Conservation (phyloP, 2,113 vertebrate genomes). For the Turnix velox region DNA sequence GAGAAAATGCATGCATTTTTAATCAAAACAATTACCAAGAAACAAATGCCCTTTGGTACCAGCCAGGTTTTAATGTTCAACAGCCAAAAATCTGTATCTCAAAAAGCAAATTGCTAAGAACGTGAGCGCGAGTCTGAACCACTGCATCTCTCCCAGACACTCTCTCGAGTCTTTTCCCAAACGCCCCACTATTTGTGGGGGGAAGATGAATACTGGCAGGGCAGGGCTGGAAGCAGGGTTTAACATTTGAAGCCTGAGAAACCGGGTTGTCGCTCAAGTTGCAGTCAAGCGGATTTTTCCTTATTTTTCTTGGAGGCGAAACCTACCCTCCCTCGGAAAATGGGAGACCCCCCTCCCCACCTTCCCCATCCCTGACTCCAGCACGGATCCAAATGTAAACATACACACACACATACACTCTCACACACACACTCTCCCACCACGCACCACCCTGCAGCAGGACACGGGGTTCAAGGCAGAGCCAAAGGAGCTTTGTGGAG, state of each 20-base stretch:
- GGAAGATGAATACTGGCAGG: not conserved
- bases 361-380: not conserved
- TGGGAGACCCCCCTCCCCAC: not conserved
- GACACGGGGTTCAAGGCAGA: not conserved
- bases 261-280: slow-evolving; percentile 13
- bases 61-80: not conserved
- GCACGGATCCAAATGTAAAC: slow-evolving; percentile 51
- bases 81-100: not conserved
- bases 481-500: not conserved
- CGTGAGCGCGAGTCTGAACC: not conserved
- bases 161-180: not conserved
- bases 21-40: not conserved
- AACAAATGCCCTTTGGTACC: not conserved
- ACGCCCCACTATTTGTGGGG: not conserved
- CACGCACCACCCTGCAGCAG: slow-evolving; percentile 30
- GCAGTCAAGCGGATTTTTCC: not conserved
- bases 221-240: not conserved
- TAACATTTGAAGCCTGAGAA: slow-evolving; percentile 9
- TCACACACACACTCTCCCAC: not conserved
- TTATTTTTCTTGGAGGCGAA: not conserved
- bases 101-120: not conserved
- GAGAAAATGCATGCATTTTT: not conserved
- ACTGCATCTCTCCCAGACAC: slow-evolving; percentile 1
- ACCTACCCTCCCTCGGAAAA: slow-evolving; percentile 7
- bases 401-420: not conserved